These are phyloP conservation scores for Rhineura floridana DNA, from an alignment of 2,113 vertebrate species.

Conservation along the genomic window DNA sequence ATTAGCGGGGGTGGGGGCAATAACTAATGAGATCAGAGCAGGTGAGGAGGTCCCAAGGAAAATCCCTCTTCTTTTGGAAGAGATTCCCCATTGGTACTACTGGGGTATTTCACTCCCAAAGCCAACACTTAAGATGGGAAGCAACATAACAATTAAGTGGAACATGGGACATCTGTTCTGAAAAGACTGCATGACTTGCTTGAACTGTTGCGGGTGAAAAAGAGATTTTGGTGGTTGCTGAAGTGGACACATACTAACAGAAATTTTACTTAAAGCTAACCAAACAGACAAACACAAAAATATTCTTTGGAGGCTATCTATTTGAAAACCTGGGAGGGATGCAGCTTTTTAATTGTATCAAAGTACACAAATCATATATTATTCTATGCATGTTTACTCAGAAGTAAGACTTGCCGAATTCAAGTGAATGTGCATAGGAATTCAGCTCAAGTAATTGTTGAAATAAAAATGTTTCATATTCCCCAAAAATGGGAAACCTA, in stretches of 20 bases:
- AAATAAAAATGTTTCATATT: no score
- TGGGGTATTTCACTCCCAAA: no score
- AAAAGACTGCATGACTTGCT: neutral
- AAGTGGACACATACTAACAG: slow-evolving; percentile 24
- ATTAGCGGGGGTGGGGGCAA: no score
- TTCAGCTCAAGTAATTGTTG: no score
- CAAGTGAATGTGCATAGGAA: no score
- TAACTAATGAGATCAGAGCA: no score
- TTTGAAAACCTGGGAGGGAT: slow-evolving; percentile 44
- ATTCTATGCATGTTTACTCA: no score
- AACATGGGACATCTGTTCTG: slow-evolving; percentile 5
- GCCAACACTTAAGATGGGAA: neutral
- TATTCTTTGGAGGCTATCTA: slow-evolving; percentile 33
- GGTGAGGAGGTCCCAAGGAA: no score
- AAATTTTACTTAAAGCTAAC: slow-evolving; percentile 24
- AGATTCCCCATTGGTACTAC: no score
- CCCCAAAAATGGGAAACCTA: no score
- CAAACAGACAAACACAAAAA: slow-evolving; percentile 16
- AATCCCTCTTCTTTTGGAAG: no score
- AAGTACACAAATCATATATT: slow-evolving; percentile 22
- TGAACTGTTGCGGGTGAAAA: slow-evolving; percentile 27
- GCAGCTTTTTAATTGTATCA: slow-evolving; percentile 25
- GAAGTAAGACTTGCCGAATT: no score
- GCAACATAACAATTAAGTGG: neutral
- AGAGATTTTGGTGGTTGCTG: slow-evolving; percentile 28